A percentile compares a stretch with the other conserved stretches of the same genome.
phyloP scores from a whole-genome alignment of 2,113 vertebrate species.

The Formicarius rufipectus region DNA sequence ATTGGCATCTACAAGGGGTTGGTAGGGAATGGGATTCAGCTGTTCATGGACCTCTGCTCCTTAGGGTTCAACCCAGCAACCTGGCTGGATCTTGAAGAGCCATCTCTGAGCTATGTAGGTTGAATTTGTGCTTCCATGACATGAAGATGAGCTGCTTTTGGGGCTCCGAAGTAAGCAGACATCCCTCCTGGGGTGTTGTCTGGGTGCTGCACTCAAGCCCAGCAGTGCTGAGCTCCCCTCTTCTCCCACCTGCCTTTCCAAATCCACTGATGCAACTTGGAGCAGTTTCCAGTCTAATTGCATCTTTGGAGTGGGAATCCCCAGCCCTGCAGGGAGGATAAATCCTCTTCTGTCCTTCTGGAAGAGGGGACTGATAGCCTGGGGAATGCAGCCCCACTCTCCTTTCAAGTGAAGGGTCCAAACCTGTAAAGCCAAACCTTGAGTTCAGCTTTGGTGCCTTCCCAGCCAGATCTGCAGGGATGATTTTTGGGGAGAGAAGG shows the following conservation, averaged over 20 bases:
- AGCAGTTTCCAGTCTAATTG: background rate
- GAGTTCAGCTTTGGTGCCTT: background rate
- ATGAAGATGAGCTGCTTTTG: background rate
- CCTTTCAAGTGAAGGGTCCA: background rate
- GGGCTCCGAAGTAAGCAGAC: background rate
- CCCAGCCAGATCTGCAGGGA: background rate
- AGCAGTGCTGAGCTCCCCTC: background rate
- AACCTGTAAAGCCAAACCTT: background rate
- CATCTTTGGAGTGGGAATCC: background rate
- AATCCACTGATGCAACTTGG: background rate
- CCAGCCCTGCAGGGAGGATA: background rate
- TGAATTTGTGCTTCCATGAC: background rate
- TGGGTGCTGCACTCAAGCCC: accelerated
- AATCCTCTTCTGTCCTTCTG: background rate
- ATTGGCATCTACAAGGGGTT: background rate
- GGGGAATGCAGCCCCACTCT: background rate
- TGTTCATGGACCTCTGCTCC: background rate
- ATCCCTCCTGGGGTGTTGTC: accelerated
- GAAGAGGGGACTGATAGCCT: background rate
- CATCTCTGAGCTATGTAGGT: background rate
- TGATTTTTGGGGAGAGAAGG: background rate
- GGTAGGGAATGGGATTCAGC: background rate
- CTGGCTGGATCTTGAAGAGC: background rate
- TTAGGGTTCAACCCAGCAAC: background rate
- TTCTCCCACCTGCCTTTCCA: background rate